Conservation (phyloP, 2,888 invertebrate species). For the Parthenolecanium corni region DNA sequence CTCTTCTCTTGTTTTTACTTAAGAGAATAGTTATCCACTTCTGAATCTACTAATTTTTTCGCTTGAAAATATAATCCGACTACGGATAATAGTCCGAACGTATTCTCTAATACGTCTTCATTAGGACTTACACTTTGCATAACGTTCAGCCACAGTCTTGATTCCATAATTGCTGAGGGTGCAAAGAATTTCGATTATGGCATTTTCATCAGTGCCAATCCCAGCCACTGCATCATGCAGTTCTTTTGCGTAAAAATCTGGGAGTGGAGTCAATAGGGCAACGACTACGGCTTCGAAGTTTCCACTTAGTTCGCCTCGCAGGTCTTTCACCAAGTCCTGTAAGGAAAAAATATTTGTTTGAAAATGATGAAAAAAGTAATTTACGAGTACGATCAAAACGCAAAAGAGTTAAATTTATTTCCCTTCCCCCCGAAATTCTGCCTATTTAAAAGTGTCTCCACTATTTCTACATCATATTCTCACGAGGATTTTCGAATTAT, state of each 20-base stretch:
- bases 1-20: not conserved
- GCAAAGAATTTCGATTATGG: constrained; percentile 43
- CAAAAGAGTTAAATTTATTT: not conserved
- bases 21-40: too few species aligned
- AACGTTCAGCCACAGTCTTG: constrained; percentile 37
- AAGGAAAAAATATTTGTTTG: constrained; percentile 7
- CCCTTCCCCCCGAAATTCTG: too few species aligned
- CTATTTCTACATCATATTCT: too few species aligned
- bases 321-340: constrained; percentile 40
- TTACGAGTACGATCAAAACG: not conserved
- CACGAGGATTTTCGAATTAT: too few species aligned
- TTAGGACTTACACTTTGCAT: constrained; percentile 36
- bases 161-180: constrained; percentile 42
- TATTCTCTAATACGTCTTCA: too few species aligned
- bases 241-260: constrained; percentile 42
- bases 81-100: too few species aligned
- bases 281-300: constrained; percentile 43
- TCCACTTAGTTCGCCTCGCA: constrained; percentile 43
- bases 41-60: too few species aligned
- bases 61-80: too few species aligned
- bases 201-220: constrained; percentile 42
- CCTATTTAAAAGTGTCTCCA: too few species aligned
- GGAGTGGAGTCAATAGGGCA: constrained; percentile 42
- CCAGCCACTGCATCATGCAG: constrained; percentile 43
- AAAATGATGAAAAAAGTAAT: not conserved